A percentile compares a stretch with the other conserved stretches of the same genome.
phyloP scores from a whole-genome alignment of 2,888 invertebrate genomes.

The Tenthredo amoena region DNA sequence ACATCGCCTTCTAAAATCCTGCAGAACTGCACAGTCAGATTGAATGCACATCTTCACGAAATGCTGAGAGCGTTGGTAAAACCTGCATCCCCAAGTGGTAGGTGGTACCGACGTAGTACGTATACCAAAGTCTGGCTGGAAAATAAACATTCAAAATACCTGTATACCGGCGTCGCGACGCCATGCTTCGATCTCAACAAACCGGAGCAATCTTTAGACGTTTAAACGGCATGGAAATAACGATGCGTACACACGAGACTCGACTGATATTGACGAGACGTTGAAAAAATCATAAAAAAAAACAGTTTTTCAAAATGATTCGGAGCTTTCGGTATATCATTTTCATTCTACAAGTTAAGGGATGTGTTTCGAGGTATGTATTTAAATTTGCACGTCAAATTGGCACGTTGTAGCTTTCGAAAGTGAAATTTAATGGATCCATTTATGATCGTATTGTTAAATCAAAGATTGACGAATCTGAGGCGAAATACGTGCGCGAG shows the following conservation, averaged over 20 bases:
- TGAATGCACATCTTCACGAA: conserved; percentile 59
- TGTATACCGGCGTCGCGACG: conserved; percentile 12
- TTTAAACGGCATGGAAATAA: background rate
- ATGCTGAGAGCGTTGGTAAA: conserved; percentile 53
- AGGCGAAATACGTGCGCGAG: background rate
- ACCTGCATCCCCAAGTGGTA: conserved; percentile 41
- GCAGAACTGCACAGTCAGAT: conserved; percentile 58
- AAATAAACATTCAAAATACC: conserved; percentile 62
- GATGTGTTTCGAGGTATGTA: background rate
- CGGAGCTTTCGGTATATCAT: background rate
- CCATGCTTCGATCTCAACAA: background rate
- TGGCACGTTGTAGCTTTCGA: background rate
- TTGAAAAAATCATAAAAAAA: background rate
- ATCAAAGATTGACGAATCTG: background rate
- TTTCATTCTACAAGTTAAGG: background rate
- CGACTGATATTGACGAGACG: too few relatives aligned
- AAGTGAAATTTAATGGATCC: background rate
- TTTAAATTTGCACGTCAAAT: background rate
- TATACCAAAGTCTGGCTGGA: conserved; percentile 57
- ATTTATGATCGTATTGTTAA: background rate
- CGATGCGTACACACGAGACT: background rate
- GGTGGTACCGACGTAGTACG: conserved; percentile 41
- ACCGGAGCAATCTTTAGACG: background rate
- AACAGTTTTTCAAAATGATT: background rate
- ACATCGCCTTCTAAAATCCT: conserved; percentile 53